Base-by-base conservation (phyloP, 2,113 vertebrate species). In the Tylochromis polylepis region DNA sequence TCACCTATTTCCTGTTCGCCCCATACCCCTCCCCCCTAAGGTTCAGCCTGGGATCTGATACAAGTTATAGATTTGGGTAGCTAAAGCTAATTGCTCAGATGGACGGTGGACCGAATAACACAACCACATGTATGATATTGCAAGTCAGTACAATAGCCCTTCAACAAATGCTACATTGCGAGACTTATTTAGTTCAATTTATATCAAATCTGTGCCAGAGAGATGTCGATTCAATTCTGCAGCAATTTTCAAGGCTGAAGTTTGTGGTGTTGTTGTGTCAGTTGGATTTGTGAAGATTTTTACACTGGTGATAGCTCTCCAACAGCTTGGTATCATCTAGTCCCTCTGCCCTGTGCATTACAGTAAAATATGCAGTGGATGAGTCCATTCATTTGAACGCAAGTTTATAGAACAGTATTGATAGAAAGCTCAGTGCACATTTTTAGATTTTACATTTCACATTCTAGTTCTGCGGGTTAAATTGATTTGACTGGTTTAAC, bases 141-240 rank as follows among this genome's bases (percentile, higher is more conserved):
- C 20, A 38, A 81, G n/a, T 70, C 53, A 34, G 12, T 58, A 27
- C 46, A 49, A 60, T 46, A 83, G 6, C 56, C 5, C 14, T 10
- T 57, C 11, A 87, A 46, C 60, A 56, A 88, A 85, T 41, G 24
- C 16, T 41, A 15, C n/a, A 24, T 72, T 43, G 27, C 59, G 62
- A 72, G 78, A 36, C 65, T 81, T 55, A 80, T 72, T 85, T 55
- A 59, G 70, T 85, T 84, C 34, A 89, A 78, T 90, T 87, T 85
- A 79, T 3, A 1, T 86, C 92, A 87, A 79, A n/a, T n/a, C 41
- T 3, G 6, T 82, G 77, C 22, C 57, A 85, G 49, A 57, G 5
- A 43, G 18, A 46, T 60, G 75, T 56, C 43, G 5, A 86, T 81
- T 85, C 5, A 55, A 31, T 78, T 24, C 56, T 41, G 20, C 38